These are phyloP conservation scores for Argyra leucocephala DNA, from an alignment of 2,888 invertebrate genomes.

Conservation along the genomic window DNA sequence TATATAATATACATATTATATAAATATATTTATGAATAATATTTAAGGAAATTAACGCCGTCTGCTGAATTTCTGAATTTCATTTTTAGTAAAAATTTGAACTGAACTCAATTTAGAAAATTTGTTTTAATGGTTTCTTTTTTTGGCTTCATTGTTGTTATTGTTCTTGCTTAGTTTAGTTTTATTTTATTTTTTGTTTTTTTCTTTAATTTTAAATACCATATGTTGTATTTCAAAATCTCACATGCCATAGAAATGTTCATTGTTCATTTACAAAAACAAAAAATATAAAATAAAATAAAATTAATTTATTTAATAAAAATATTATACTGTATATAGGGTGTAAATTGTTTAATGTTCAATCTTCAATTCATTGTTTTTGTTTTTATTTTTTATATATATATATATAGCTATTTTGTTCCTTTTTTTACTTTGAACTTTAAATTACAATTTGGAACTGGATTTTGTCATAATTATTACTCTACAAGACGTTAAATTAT, in stretches of 20 bases:
- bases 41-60: neutral
- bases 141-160: too few species aligned
- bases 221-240: neutral
- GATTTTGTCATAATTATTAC: too few species aligned
- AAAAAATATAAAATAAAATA: too few species aligned
- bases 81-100: neutral
- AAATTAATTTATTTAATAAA: neutral
- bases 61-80: neutral
- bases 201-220: too few species aligned
- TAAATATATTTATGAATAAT: too few species aligned
- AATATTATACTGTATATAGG: neutral
- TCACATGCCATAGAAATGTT: slow-evolving; percentile 3
- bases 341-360: neutral
- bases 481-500: too few species aligned
- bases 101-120: slow-evolving; percentile 2
- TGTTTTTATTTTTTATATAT: too few species aligned
- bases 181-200: neutral
- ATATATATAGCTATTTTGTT: too few species aligned
- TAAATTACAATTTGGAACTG: too few species aligned
- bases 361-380: neutral
- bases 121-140: slow-evolving; percentile 2
- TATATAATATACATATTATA: too few species aligned
- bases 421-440: too few species aligned
- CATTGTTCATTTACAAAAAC: neutral
- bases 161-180: too few species aligned